Evolutionary conservation across 2,888 invertebrate species (phyloP).

Genomic region (Drosophila greeni): DNA sequence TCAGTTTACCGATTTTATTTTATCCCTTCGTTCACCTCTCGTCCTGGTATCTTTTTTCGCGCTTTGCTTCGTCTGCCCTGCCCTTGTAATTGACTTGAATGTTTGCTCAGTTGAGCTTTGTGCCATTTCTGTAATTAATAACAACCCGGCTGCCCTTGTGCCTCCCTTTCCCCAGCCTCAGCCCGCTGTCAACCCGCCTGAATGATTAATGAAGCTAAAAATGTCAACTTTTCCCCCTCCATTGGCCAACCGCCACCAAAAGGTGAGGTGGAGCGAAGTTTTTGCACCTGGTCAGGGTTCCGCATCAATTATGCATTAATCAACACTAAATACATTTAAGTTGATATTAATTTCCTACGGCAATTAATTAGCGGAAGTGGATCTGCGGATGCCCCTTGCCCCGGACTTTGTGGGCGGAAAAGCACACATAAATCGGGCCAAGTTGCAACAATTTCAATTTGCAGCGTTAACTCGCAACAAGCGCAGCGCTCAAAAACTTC

Average conservation of each 20-base stretch:
- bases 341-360: constrained; percentile 63
- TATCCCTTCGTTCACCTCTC: constrained; percentile 1
- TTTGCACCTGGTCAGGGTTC: constrained; percentile 42
- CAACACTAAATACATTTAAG: constrained; percentile 66
- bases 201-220: constrained; percentile 70
- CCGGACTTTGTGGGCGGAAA: constrained; percentile 6
- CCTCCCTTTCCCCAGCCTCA: not conserved
- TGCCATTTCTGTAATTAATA: constrained; percentile 68
- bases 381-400: constrained; percentile 3
- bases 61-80: constrained; percentile 27
- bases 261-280: constrained; percentile 36
- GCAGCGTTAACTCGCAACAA: constrained; percentile 47
- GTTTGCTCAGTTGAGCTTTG: constrained; percentile 41
- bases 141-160: constrained; percentile 28
- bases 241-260: too few relatives aligned
- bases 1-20: constrained; percentile 8
- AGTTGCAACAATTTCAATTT: constrained; percentile 67
- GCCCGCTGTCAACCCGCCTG: constrained; percentile 35
- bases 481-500: constrained; percentile 50
- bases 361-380: constrained; percentile 69
- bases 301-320: constrained; percentile 68
- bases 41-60: constrained; percentile 9
- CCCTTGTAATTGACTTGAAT: constrained; percentile 51
- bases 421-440: constrained; percentile 40
- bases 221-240: constrained; percentile 56